Conservation (phyloP, 2,113 vertebrate genomes). For the Dolichotis patagonum region DNA sequence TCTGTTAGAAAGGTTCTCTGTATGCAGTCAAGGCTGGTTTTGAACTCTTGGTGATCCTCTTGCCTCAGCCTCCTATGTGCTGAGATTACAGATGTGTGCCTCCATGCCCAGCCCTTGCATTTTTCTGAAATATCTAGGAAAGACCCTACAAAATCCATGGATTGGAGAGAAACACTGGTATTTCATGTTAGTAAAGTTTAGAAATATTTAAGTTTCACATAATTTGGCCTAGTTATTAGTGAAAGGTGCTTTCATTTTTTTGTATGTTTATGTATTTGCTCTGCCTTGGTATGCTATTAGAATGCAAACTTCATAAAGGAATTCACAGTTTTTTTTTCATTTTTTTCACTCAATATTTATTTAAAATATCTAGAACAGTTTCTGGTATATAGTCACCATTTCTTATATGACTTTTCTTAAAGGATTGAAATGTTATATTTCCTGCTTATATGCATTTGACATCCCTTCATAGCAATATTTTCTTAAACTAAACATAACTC, state of each 20-base stretch:
- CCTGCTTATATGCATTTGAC: not conserved
- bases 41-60: not conserved
- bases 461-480: slow-evolving; percentile 3
- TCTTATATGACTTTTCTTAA: not conserved
- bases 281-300: not conserved
- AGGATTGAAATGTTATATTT: not conserved
- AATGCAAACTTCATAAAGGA: not conserved
- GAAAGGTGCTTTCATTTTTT: not conserved
- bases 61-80: not conserved
- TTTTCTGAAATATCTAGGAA: not conserved
- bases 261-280: not conserved
- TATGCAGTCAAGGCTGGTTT: not conserved
- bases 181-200: not conserved
- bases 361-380: slow-evolving; percentile 1
- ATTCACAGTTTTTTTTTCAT: not conserved
- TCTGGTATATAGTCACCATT: not conserved
- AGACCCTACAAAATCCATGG: not conserved
- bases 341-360: not conserved
- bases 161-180: not conserved
- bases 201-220: not conserved
- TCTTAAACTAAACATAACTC: not conserved
- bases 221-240: not conserved
- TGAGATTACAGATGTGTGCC: not conserved
- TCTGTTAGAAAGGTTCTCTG: not conserved
- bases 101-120: not conserved